Evolutionary conservation across 2,888 invertebrate species (phyloP).

Genomic region (Drosophila mayaguana): DNA sequence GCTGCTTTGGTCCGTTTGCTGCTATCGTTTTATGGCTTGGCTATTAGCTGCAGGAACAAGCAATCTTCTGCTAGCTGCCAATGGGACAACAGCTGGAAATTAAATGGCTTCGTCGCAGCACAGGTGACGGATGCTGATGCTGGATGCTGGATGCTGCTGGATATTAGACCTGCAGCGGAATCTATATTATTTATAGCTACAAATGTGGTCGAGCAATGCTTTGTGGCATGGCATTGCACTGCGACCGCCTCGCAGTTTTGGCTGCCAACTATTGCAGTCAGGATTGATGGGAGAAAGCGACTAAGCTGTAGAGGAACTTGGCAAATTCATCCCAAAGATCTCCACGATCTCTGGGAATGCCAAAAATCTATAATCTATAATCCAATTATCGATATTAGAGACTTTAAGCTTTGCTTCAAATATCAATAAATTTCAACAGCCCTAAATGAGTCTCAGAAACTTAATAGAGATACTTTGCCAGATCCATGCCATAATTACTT

Average conservation of each 20-base stretch:
- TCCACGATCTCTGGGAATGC: not conserved
- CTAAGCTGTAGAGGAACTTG: not conserved
- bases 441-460: not conserved
- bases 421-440: no score
- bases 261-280: constrained; percentile 1
- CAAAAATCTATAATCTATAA: not conserved
- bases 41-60: constrained; percentile 63
- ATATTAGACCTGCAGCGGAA: constrained; percentile 6
- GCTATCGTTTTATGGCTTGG: constrained; percentile 69
- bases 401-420: not conserved
- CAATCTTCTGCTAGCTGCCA: constrained; percentile 42
- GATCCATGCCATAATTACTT: not conserved
- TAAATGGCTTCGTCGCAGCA: constrained; percentile 58
- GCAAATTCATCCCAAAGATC: not conserved
- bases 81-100: constrained; percentile 37
- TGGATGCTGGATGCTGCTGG: constrained; percentile 5
- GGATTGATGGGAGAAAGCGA: constrained; percentile 9
- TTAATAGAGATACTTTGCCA: not conserved
- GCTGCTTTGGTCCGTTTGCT: constrained; percentile 20
- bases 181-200: constrained; percentile 49
- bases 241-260: constrained; percentile 11
- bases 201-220: constrained; percentile 38
- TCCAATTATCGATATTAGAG: not conserved
- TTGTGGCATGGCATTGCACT: constrained; percentile 11
- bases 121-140: constrained; percentile 43